phyloP scores from a whole-genome alignment of 2,888 invertebrate species.

The Resseliella maxima region DNA sequence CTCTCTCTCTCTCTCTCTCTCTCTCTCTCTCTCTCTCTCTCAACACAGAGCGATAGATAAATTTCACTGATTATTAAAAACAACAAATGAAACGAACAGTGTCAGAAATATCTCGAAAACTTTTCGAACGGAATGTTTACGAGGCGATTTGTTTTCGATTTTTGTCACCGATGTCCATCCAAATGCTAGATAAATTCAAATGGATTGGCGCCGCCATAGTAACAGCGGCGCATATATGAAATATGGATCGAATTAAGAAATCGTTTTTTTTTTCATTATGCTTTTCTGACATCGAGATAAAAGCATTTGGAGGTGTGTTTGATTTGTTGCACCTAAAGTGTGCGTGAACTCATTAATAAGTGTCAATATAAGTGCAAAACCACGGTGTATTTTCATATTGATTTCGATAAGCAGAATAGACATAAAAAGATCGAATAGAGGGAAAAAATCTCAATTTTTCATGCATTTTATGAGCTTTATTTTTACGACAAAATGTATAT shows the following conservation, averaged over 20 bases:
- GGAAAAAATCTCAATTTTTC: too few relatives aligned
- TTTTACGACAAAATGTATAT: too few relatives aligned
- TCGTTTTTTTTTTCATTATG: neutral
- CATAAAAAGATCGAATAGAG: too few relatives aligned
- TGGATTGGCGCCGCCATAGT: neutral
- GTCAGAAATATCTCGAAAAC: neutral
- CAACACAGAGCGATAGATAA: too few relatives aligned
- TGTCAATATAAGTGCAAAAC: neutral
- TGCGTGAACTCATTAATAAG: neutral
- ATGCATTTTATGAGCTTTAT: too few relatives aligned
- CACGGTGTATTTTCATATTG: neutral
- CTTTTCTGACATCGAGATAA: neutral
- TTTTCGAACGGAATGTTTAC: neutral
- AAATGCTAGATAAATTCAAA: neutral
- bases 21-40: too few relatives aligned
- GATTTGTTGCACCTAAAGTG: neutral
- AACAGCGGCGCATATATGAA: neutral
- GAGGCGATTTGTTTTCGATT: slow-evolving; percentile 22
- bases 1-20: too few relatives aligned
- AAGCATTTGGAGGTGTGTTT: neutral
- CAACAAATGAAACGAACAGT: too few relatives aligned
- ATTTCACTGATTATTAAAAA: neutral
- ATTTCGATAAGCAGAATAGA: neutral
- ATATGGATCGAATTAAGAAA: neutral
- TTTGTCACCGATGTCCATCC: neutral